phyloP scores from a whole-genome alignment of 2,797 vertebrate species.

The Silurus aristotelis region DNA sequence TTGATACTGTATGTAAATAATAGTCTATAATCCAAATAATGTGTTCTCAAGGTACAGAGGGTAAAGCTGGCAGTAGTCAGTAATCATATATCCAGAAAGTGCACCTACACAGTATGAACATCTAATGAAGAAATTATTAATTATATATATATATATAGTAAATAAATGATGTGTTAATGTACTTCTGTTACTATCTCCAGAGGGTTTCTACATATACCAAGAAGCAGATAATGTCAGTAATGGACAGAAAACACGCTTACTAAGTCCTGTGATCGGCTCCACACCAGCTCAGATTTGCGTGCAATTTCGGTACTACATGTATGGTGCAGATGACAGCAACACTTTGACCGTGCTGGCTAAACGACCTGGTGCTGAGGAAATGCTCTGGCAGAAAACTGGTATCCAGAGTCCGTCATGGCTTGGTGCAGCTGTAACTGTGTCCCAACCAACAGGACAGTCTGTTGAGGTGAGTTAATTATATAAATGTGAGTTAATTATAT shows the following conservation, averaged over 20 bases:
- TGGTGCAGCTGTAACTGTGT: slow-evolving; percentile 66
- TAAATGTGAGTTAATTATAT: slow-evolving; percentile 63
- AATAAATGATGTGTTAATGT: background rate
- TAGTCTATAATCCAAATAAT: background rate
- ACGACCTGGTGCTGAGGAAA: background rate
- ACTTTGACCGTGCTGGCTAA: slow-evolving; percentile 68
- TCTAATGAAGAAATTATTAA: background rate
- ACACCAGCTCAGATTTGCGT: slow-evolving; percentile 69
- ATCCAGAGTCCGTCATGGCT: slow-evolving; percentile 78
- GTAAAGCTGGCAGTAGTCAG: background rate
- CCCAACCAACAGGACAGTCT: slow-evolving; percentile 58
- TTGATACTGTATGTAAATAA: background rate
- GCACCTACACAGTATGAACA: background rate
- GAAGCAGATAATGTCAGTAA: slow-evolving; percentile 70
- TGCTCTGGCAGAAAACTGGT: slow-evolving; percentile 72
- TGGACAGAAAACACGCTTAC: slow-evolving; percentile 64
- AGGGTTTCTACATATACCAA: slow-evolving; percentile 77
- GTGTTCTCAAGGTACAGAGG: background rate
- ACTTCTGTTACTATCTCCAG: slow-evolving; percentile 56
- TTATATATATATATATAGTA: background rate
- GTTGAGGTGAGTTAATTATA: slow-evolving; percentile 67
- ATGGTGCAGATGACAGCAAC: slow-evolving; percentile 60
- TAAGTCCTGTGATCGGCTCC: slow-evolving; percentile 69
- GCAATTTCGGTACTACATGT: slow-evolving; percentile 79
- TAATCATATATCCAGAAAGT: background rate